Evolutionary conservation across 2,797 vertebrate species (phyloP).

Genomic region (Ispidina picta): DNA sequence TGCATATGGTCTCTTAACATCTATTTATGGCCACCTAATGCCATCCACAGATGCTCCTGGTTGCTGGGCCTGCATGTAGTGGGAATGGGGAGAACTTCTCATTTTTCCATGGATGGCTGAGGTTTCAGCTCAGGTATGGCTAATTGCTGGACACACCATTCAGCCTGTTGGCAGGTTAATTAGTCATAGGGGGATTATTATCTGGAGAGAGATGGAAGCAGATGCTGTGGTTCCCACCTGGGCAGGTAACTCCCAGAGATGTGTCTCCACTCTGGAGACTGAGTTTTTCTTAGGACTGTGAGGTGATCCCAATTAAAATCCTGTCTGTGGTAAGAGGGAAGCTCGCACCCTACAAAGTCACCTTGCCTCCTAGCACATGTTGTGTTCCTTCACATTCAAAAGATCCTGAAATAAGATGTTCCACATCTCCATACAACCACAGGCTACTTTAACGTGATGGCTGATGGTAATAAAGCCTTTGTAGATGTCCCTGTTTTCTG

Average conservation of each 20-base stretch:
- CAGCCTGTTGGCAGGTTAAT: not conserved
- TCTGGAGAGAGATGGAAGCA: not conserved
- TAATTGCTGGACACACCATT: not conserved
- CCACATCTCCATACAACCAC: not conserved
- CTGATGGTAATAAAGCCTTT: constrained; percentile 4
- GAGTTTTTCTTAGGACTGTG: not conserved
- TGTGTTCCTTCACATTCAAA: not conserved
- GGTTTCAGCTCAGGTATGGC: not conserved
- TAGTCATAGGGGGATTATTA: not conserved
- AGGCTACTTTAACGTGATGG: not conserved
- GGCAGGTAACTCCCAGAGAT: not conserved
- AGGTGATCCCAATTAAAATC: not conserved
- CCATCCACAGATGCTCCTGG: not conserved
- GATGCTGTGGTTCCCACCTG: not conserved
- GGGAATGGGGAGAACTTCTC: not conserved
- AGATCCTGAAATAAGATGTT: not conserved
- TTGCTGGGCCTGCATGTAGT: not conserved
- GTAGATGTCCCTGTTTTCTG: not conserved
- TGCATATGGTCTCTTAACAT: not conserved
- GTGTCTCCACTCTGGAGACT: not conserved
- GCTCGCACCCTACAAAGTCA: not conserved
- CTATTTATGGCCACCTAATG: constrained; percentile 8
- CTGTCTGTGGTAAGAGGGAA: not conserved
- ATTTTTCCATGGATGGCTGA: not conserved
- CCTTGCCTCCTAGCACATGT: not conserved